Conservation (phyloP, 1,140 invertebrate species). For the Heliconius eleuchia region DNA sequence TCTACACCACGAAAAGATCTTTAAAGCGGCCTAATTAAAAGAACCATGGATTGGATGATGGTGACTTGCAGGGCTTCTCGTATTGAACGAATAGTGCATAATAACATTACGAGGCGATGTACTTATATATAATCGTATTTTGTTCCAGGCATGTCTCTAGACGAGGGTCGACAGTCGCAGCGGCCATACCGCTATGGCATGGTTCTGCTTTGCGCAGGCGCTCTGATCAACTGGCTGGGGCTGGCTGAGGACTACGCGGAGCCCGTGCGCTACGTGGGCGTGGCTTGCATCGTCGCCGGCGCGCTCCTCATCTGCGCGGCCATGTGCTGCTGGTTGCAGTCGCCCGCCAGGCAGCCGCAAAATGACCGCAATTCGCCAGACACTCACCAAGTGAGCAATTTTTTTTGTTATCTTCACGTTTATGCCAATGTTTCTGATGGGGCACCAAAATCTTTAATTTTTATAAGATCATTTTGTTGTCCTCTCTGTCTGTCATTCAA, state of each 20-base stretch:
- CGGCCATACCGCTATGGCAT: constrained; percentile 88
- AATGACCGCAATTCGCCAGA: constrained; percentile 70
- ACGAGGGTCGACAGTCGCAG: constrained; percentile 84
- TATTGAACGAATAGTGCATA: constrained; percentile 10
- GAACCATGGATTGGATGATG: not conserved
- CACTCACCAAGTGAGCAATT: constrained; percentile 69
- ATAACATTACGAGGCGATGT: constrained; percentile 9
- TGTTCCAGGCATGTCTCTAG: constrained; percentile 84
- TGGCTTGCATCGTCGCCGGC: constrained; percentile 88
- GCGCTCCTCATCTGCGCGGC: constrained; percentile 88
- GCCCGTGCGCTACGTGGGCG: constrained; percentile 87
- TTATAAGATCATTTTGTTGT: too few relatives aligned
- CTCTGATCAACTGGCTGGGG: constrained; percentile 89
- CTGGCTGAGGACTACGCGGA: constrained; percentile 87
- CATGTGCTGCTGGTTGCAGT: constrained; percentile 89
- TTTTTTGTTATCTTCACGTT: not conserved
- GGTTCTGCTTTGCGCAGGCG: constrained; percentile 88
- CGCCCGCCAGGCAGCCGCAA: constrained; percentile 80
- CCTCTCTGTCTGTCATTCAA: too few relatives aligned
- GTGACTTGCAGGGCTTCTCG: not conserved
- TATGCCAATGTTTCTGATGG: not conserved
- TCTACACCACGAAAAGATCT: too few relatives aligned
- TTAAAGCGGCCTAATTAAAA: not conserved
- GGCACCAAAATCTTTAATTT: too few relatives aligned
- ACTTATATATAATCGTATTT: constrained; percentile 27